Evolutionary conservation across 2,888 invertebrate species (phyloP).

Genomic region (Rotaria sp.): DNA sequence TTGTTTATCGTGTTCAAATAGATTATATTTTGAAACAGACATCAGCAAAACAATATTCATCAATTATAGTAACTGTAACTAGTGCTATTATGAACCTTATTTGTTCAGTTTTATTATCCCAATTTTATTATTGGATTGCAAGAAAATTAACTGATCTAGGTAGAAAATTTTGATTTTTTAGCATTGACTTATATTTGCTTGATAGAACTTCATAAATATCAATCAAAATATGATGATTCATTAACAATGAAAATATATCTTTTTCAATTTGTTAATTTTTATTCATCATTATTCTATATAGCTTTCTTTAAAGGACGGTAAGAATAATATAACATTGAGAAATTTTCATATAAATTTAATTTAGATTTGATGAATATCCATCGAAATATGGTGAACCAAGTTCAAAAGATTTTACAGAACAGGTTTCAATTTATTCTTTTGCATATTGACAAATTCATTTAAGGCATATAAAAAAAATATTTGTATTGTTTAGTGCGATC

Average conservation of each 20-base stretch:
- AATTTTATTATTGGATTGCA: slow-evolving; percentile 60
- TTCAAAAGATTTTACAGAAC: not conserved
- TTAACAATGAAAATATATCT: slow-evolving; percentile 56
- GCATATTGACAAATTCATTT: no score
- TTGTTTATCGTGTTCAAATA: slow-evolving; percentile 27
- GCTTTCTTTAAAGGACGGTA: slow-evolving; percentile 57
- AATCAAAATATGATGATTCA: slow-evolving; percentile 55
- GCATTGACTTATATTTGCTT: slow-evolving; percentile 18
- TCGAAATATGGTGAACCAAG: not conserved
- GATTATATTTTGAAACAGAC: not conserved
- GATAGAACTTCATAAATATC: slow-evolving; percentile 56
- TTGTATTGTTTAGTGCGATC: slow-evolving; percentile 61
- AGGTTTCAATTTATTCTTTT: not conserved
- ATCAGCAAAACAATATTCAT: slow-evolving; percentile 52
- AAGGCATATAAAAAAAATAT: no score
- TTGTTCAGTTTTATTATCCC: slow-evolving; percentile 60
- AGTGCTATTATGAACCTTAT: slow-evolving; percentile 61
- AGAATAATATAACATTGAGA: slow-evolving; percentile 41
- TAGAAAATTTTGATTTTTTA: slow-evolving; percentile 45
- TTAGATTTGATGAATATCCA: not conserved
- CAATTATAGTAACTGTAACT: slow-evolving; percentile 58
- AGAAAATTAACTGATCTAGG: slow-evolving; percentile 60
- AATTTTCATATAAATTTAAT: not conserved
- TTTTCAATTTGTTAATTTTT: slow-evolving; percentile 57
- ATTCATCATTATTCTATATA: slow-evolving; percentile 56